These are phyloP conservation scores for Synergus laeviventris DNA, from an alignment of 2,888 invertebrate genomes.

Conservation along the genomic window DNA sequence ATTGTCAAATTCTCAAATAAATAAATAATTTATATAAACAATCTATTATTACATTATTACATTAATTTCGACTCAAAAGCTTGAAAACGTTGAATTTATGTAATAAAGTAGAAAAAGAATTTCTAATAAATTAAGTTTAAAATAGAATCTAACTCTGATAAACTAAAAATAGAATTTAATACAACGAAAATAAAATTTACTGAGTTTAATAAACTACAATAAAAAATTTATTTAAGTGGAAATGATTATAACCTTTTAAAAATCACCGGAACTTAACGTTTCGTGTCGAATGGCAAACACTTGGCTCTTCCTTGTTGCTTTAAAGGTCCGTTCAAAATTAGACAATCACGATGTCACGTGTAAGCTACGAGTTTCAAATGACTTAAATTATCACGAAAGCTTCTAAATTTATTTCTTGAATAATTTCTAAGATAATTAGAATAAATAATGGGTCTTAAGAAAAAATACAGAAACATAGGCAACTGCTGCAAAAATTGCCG, in stretches of 20 bases:
- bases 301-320: constrained; percentile 28
- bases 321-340: constrained; percentile 35
- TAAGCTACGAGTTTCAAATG: constrained; percentile 9
- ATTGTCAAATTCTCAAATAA: background rate
- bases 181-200: background rate
- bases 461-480: no score
- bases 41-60: no score
- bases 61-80: no score
- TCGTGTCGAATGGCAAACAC: constrained; percentile 8
- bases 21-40: background rate
- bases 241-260: background rate
- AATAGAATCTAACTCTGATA: background rate
- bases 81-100: no score
- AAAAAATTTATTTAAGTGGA: no score
- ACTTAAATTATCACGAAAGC: background rate
- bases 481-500: no score
- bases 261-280: constrained; percentile 3
- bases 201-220: no score
- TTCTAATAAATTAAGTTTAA: no score
- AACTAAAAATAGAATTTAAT: background rate
- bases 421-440: background rate
- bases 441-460: no score
- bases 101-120: no score
- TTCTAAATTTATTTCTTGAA: background rate
- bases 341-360: constrained; percentile 9